Base-by-base conservation (phyloP, 2,113 vertebrate species). In the Gasterosteus nipponicus region DNA sequence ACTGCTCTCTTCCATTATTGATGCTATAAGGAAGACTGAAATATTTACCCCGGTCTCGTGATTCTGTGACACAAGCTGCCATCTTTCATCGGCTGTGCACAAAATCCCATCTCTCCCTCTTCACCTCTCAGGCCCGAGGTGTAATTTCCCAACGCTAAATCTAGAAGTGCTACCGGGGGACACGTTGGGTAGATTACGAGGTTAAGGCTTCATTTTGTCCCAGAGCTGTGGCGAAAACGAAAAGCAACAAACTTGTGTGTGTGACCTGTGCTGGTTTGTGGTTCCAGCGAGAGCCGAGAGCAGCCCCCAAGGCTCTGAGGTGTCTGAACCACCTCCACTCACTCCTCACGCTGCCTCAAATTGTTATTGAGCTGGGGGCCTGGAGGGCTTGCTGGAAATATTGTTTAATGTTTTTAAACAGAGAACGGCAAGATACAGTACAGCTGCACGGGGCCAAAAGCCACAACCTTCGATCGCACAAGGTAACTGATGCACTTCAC, bases 171-270 rank as follows among this genome's bases (percentile, higher is more conserved):
- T 82, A 89, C 90, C 93, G 42, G 41, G 76, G 91, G 94, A 94
- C 82, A 83, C 87, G 86, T 93, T 93, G 82, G 89, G 66, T 87
- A 94, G 94, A 95, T 95, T 94, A 94, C 90, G 75, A 95, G 93
- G 93, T 95, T 95, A 95, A 95, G 91, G 91, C 94, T 94, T 95
- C 91, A 93, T 95, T 95, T 94, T 95, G 94, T 95, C 92, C 89
- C 86, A n/a, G 77, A 91, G 92, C 92, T 85, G 86, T 83, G 64
- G 77, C 85, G 82, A 87, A 89, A 92, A 88, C 73, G 87, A 89
- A 92, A 93, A 92, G 90, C 90, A 91, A 92, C 91, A 91, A 87
- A 89, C 73, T 54, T 88, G 78, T 85, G 68, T 89, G 80, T 89
- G 80, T 82, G 90, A 90, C 83, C 89, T 87, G 86, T 84, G 84